Percentiles rank a stretch among this genome's conserved stretches.
phyloP scores from a whole-genome alignment of 30 jellyfish, hydroid and myxozoan species.

The Nemopilema nomurai region DNA sequence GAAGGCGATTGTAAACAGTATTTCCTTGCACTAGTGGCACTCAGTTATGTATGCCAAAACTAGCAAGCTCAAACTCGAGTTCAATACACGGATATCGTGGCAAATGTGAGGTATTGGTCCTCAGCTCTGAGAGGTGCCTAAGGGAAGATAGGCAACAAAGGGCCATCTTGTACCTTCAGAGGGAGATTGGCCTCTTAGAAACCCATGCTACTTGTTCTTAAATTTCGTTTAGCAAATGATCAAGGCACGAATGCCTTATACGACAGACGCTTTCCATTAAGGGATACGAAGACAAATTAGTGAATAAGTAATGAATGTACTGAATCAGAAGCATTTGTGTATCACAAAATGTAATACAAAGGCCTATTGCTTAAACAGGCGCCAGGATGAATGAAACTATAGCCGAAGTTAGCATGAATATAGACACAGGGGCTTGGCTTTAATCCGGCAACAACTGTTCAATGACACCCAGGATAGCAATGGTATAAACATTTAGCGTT shows the following conservation, averaged over 20 bases:
- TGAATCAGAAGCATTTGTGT: background rate
- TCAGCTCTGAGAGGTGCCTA: too few species aligned
- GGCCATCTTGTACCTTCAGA: too few species aligned
- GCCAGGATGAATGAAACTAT: constrained; percentile 9
- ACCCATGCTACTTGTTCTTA: too few species aligned
- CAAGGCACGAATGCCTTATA: background rate
- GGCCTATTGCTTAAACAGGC: constrained; percentile 1
- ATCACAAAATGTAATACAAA: background rate
- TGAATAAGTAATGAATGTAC: background rate
- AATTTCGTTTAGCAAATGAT: too few species aligned
- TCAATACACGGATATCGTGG: too few species aligned
- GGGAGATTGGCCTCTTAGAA: too few species aligned
- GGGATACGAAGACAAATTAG: background rate
- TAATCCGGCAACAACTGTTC: constrained; percentile 25
- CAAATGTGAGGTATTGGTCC: too few species aligned
- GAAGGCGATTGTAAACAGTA: too few species aligned
- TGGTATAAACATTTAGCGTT: constrained; percentile 12
- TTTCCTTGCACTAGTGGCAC: too few species aligned
- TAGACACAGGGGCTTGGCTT: constrained; percentile 21
- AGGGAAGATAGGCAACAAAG: too few species aligned
- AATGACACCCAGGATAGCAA: constrained; percentile 16
- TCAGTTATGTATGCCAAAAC: too few species aligned
- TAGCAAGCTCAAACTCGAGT: too few species aligned
- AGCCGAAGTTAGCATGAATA: background rate
- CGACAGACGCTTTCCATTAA: background rate